Evolutionary conservation across 2,888 invertebrate genomes (phyloP).

Genomic region (Drosophila longiperda): DNA sequence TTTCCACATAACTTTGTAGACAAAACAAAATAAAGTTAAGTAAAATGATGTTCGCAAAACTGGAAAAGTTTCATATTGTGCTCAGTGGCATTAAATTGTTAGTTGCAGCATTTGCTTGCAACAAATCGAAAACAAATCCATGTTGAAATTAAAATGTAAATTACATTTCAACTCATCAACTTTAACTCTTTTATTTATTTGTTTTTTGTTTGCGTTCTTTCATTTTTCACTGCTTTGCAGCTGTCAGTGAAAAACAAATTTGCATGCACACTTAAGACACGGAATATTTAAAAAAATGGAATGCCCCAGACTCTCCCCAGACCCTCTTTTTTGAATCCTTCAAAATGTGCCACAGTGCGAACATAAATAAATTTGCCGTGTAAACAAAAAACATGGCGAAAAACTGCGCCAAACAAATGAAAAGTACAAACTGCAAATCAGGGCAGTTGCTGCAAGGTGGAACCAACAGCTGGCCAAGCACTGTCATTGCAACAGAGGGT

Average conservation of each 20-base stretch:
- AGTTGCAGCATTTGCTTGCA: not conserved
- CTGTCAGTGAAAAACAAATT: conserved; percentile 64
- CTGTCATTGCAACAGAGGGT: conserved; percentile 11
- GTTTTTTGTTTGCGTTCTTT: not conserved
- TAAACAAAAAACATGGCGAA: conserved; percentile 65
- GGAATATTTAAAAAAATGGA: conserved; percentile 74
- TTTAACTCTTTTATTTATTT: conserved; percentile 6
- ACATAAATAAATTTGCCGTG: conserved; percentile 79
- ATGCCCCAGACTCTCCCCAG: not conserved
- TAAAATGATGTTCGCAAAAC: not conserved
- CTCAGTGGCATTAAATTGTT: conserved; percentile 11
- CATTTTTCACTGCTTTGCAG: conserved; percentile 22
- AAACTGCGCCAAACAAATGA: conserved; percentile 57
- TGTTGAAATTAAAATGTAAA: conserved; percentile 13
- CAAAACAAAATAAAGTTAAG: conserved; percentile 8
- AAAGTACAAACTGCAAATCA: conserved; percentile 70
- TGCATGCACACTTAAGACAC: conserved; percentile 74
- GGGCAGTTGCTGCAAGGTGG: conserved; percentile 74
- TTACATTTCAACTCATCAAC: conserved; percentile 34
- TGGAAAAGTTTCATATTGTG: conserved; percentile 6
- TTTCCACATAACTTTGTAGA: conserved; percentile 12
- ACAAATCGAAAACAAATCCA: conserved; percentile 22
- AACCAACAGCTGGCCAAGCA: conserved; percentile 48
- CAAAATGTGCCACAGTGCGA: conserved; percentile 65
- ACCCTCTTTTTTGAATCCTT: conserved; percentile 2